phyloP scores from a whole-genome alignment of 2,797 vertebrate genomes.

The Sebastes taczanowskii region DNA sequence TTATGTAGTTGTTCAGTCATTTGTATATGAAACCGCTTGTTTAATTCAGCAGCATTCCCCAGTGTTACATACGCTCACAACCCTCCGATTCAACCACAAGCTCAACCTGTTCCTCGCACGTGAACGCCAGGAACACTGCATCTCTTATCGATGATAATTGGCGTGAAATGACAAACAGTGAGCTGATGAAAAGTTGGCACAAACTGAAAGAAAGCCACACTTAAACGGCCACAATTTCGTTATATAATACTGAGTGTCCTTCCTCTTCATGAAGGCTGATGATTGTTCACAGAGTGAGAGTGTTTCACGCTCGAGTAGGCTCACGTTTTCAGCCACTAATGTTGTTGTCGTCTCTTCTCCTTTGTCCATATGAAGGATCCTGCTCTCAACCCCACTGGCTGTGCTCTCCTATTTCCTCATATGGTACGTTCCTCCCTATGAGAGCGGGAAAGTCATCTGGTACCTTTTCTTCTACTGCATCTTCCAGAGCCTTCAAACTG shows the following conservation, averaged over 20 bases:
- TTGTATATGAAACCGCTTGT: not conserved
- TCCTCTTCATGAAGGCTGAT: not conserved
- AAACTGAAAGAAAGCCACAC: not conserved
- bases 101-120: not conserved
- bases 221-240: not conserved
- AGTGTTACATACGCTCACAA: not conserved
- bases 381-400: conserved; percentile 92
- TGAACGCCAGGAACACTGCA: not conserved
- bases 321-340: conserved; percentile 46
- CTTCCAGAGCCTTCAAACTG: conserved; percentile 96
- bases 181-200: not conserved
- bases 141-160: not conserved
- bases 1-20: too few species aligned
- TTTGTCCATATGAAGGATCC: conserved; percentile 84
- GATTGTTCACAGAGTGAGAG: conserved; percentile 13
- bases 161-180: not conserved
- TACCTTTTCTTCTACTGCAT: conserved; percentile 97
- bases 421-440: conserved; percentile 93
- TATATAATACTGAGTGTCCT: conserved; percentile 29
- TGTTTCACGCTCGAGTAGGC: conserved; percentile 2
- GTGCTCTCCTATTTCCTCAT: conserved; percentile 92
- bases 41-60: not conserved
- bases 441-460: conserved; percentile 89
- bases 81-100: not conserved
- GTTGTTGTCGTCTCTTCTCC: not conserved